These are phyloP conservation scores for Hippocampus mohnikei DNA, from an alignment of 2,113 vertebrate genomes.

Conservation along the genomic window DNA sequence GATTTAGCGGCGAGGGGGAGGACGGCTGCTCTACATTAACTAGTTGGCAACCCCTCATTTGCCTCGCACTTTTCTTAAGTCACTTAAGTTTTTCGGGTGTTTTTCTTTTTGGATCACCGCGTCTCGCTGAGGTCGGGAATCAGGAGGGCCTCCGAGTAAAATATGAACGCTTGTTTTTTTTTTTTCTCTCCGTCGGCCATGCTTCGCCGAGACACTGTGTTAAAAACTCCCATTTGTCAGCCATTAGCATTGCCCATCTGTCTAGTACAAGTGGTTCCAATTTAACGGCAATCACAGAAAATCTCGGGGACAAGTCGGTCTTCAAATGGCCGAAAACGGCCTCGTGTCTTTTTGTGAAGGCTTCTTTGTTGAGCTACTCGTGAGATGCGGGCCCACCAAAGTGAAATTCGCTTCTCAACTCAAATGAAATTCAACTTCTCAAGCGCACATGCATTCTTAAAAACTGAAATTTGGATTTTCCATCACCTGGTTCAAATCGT, in stretches of 20 bases:
- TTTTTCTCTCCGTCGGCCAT: too few relatives aligned
- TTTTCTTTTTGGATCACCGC: background rate
- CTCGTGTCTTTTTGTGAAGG: background rate
- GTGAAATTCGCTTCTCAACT: too few relatives aligned
- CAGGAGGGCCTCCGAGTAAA: background rate
- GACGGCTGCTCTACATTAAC: conserved; percentile 63
- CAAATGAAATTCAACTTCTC: too few relatives aligned
- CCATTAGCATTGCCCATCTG: background rate
- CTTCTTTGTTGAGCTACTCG: background rate
- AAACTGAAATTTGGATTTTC: too few relatives aligned
- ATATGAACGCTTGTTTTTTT: background rate
- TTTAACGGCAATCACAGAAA: background rate
- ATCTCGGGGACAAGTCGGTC: background rate
- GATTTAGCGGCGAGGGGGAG: conserved; percentile 28
- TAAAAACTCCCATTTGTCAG: background rate
- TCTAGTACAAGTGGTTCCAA: background rate
- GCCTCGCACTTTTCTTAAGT: conserved; percentile 35
- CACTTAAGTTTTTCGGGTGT: conserved; percentile 3
- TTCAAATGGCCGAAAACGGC: too few relatives aligned
- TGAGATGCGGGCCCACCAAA: too few relatives aligned
- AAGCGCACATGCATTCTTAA: too few relatives aligned
- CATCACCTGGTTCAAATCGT: too few relatives aligned
- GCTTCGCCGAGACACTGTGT: background rate
- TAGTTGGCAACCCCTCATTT: conserved; percentile 52
- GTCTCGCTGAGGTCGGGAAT: background rate